These are phyloP conservation scores for Caenorhabditis remanei DNA, from an alignment of 1,140 invertebrate species.

Conservation along the genomic window DNA sequence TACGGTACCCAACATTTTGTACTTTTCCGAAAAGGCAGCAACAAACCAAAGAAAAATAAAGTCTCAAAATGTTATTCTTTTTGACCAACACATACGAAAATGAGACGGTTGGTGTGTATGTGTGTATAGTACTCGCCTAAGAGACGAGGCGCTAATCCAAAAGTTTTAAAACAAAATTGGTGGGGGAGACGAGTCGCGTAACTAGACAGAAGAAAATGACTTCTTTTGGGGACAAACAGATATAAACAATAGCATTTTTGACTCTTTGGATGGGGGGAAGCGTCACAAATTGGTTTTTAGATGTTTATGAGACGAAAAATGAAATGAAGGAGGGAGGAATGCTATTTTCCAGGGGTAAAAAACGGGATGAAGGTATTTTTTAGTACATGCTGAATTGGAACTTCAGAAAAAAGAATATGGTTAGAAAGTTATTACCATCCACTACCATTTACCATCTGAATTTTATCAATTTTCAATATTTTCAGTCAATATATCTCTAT, in stretches of 20 bases:
- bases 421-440: too few species aligned
- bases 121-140: conserved; percentile 22
- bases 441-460: too few species aligned
- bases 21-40: too few species aligned
- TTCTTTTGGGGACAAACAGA: not conserved
- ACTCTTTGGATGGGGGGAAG: not conserved
- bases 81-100: not conserved
- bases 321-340: conserved; percentile 1
- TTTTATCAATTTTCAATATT: too few species aligned
- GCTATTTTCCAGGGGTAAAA: not conserved
- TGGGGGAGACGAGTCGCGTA: not conserved
- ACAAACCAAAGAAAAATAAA: not conserved
- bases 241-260: conserved; percentile 50
- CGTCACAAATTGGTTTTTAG: conserved; percentile 2
- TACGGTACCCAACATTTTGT: too few species aligned
- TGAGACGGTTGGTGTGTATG: not conserved
- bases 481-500: too few species aligned
- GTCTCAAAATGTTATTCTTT: not conserved
- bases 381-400: not conserved
- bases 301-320: not conserved
- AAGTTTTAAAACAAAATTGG: conserved; percentile 54
- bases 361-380: too few species aligned
- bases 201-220: conserved; percentile 32
- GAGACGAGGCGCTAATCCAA: conserved; percentile 30
- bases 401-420: not conserved